Evolutionary conservation across 2,797 vertebrate genomes (phyloP), one percentile per base, ranked within the genome.

Genomic region (Yasuhikotakia modesta): DNA sequence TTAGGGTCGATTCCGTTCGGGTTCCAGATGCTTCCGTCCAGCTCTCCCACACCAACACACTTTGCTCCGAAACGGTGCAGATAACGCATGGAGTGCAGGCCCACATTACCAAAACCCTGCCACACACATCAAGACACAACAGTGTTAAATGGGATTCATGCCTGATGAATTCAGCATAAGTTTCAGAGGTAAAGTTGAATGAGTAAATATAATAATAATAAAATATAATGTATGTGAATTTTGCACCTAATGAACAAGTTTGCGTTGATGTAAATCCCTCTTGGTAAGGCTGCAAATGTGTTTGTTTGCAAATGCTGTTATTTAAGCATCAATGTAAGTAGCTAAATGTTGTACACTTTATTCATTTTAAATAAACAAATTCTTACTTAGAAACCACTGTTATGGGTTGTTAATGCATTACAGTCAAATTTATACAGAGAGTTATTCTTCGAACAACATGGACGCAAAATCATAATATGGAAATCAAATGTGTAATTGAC

Each of bases 91-190:
- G 95, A 94, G 88, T 99, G 97, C 14, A 99, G 91, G 13, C 97
- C 97, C 72, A 99, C 97, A 0, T 99, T 98, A 58, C 97, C 97
- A 19, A 98, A 98, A 10, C 97, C 97, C 97, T 99, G 84, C 48
- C 39, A 13, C 64, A 67, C 67, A 43, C 73, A 79, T 43, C 3
- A 50, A 0, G 21, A n/a, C 19, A 66, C 17, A 3, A 0, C 39
- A 48, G 60, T 24, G 21, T 50, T 22, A 27, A 43, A 6, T 39
- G n/a, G 24, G 10, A 7, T 5, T 63, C 45, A 48, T 22, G 32
- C 27, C 32, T 5, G 46, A 63, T 21, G n/a, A 30, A 16, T 32
- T 63, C 13, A 32, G 43, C 14, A 24, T 8, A 17, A 43, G 24
- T 60, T 60, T 24, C 17, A 17, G 13, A 2, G n/a, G 27, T 8